Evolutionary conservation across 2,888 invertebrate genomes (phyloP), one percentile per base, ranked within the genome.

Genomic region (Malthinus flaveolus): DNA sequence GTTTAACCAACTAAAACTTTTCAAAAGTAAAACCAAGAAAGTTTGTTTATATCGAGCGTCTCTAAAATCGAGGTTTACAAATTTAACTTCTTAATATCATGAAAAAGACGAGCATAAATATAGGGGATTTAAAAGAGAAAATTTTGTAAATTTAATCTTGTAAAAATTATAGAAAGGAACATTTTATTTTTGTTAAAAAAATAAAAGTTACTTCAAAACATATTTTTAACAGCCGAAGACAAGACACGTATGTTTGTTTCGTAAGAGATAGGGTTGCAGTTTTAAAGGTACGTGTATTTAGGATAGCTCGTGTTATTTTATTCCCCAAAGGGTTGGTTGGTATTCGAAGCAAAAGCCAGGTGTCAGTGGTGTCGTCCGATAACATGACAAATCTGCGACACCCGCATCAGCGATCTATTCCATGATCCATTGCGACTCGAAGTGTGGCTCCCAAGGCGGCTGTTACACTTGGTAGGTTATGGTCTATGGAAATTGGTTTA

Each of bases 371-470:
- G 60, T 54, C 58, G 56, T 52, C 62, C 64, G 62, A 66, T 66
- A 68, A 66, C 65, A 67, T 66, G 66, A 67, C 66, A 68, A 67
- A 68, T 68, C 66, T 64, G 61, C 65, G 61, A 52, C 62, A 62
- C 64, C 63, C 64, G 66, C 66, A 67, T 66, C 67, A 61, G 64
- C 56, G 62, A 59, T 63, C 65, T 62, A 59, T 58, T 56, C 59
- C 59, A 66, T 66, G 67, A 65, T 66, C 65, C 65, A 65, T 64
- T 59, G 61, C 56, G 61, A 58, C 62, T 62, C 62, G 56, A 52
- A 56, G 56, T 53, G 57, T 35, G 44, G 45, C 44, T 67, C 66
- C 65, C 64, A 51, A 55, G 63, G 56, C 57, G 65, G 62, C 62
- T 48, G 62, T 66, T 66, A 65, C 57, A 56, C 62, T 61, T 63